Percentiles rank a stretch among this genome's conserved stretches.
These are phyloP conservation scores for Morpho achilles DNA, from an alignment of 2,888 invertebrate genomes.

Conservation along the genomic window DNA sequence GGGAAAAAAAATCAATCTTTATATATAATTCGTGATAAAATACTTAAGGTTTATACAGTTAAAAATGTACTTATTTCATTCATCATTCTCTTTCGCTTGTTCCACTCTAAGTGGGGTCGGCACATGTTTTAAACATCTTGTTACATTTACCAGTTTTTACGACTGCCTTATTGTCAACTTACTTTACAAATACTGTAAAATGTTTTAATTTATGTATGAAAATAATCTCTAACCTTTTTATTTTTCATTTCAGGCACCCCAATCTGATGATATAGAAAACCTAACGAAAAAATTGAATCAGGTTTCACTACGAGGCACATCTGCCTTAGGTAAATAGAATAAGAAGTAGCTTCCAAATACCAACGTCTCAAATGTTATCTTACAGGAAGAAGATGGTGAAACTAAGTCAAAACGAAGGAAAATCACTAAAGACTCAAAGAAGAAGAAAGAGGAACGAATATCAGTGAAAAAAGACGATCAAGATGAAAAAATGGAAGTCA, in stretches of 20 bases:
- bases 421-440: slow-evolving; percentile 33
- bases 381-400: slow-evolving; percentile 63
- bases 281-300: slow-evolving; percentile 72
- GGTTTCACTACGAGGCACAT: slow-evolving; percentile 70
- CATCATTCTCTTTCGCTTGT: no score
- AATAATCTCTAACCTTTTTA: slow-evolving; percentile 4
- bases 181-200: no score
- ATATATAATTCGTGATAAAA: no score
- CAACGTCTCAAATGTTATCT: slow-evolving; percentile 64
- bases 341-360: slow-evolving; percentile 54
- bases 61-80: no score
- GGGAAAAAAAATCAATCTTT: no score
- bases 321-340: slow-evolving; percentile 74
- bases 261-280: slow-evolving; percentile 61
- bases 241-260: slow-evolving; percentile 53
- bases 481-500: slow-evolving; percentile 20
- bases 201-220: no score
- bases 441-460: slow-evolving; percentile 17
- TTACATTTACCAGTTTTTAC: no score
- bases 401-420: slow-evolving; percentile 50
- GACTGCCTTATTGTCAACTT: no score
- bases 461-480: slow-evolving; percentile 24
- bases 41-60: no score
- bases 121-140: no score
- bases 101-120: no score